Percentiles rank a stretch among this genome's conserved stretches.
These are phyloP conservation scores for Sebastes oblongus DNA, from an alignment of 2,797 vertebrate species.

Conservation along the genomic window DNA sequence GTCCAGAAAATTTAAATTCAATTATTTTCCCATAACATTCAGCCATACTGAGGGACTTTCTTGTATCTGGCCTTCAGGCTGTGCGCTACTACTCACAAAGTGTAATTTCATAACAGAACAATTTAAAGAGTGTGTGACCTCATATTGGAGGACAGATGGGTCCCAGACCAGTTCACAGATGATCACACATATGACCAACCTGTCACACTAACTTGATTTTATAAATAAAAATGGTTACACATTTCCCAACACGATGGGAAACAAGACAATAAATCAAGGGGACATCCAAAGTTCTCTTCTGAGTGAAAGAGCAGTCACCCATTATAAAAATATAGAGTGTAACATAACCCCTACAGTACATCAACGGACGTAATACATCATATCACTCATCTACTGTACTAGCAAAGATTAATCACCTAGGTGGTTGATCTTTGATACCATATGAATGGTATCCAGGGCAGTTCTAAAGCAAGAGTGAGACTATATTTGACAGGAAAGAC, in stretches of 20 bases:
- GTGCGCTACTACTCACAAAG: background rate
- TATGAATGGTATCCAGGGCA: background rate
- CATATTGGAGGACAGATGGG: conserved; percentile 16
- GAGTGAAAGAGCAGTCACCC: background rate
- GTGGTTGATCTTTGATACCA: background rate
- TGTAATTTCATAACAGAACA: conserved; percentile 7
- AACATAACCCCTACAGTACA: background rate
- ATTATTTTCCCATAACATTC: background rate
- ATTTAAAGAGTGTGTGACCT: background rate
- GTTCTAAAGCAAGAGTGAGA: background rate
- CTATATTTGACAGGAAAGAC: background rate
- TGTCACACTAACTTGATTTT: conserved; percentile 27
- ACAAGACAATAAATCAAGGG: conserved; percentile 29
- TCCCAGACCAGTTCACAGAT: conserved; percentile 23
- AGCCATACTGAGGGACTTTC: background rate
- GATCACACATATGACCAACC: conserved; percentile 28
- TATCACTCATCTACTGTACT: background rate
- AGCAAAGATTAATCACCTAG: background rate
- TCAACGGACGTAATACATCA: background rate
- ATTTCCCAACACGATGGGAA: conserved; percentile 11
- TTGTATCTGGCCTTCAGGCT: background rate
- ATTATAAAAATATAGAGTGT: background rate
- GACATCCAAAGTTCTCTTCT: background rate
- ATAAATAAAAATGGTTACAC: conserved; percentile 20
- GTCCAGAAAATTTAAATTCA: background rate